Percentiles rank a stretch among this genome's conserved stretches.
These are phyloP conservation scores for Enhydra lutris DNA, from an alignment of 2,113 vertebrate genomes.

Conservation along the genomic window DNA sequence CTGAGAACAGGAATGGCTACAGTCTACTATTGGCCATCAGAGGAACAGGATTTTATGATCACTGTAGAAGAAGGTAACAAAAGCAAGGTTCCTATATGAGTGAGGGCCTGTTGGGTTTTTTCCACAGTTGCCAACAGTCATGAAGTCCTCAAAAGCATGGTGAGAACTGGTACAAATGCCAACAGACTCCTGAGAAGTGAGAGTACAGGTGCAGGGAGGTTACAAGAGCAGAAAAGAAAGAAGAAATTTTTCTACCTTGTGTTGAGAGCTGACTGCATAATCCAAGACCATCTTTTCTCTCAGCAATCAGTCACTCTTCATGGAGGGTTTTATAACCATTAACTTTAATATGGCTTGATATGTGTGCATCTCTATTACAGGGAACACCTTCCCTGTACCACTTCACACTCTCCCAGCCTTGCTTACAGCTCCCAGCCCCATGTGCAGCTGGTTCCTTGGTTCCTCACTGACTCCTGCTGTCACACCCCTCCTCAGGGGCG, in stretches of 20 bases:
- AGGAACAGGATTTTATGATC: not conserved
- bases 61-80: not conserved
- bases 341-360: not conserved
- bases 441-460: too few species aligned
- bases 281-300: not conserved
- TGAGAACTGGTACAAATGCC: not conserved
- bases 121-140: not conserved
- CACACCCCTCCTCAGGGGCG: not conserved
- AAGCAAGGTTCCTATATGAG: not conserved
- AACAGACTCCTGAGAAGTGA: not conserved
- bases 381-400: not conserved
- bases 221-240: not conserved
- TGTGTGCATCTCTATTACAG: not conserved
- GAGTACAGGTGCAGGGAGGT: not conserved
- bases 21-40: not conserved
- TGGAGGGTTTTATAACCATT: not conserved
- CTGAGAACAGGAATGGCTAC: not conserved
- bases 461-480: not conserved
- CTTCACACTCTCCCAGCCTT: not conserved
- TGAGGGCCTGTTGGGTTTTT: not conserved
- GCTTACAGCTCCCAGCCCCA: not conserved
- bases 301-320: not conserved
- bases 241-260: not conserved
- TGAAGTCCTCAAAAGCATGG: not conserved
- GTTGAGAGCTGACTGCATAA: not conserved